Evolutionary conservation across 2,888 invertebrate species (phyloP).

Genomic region (Temnothorax unifasciatus): DNA sequence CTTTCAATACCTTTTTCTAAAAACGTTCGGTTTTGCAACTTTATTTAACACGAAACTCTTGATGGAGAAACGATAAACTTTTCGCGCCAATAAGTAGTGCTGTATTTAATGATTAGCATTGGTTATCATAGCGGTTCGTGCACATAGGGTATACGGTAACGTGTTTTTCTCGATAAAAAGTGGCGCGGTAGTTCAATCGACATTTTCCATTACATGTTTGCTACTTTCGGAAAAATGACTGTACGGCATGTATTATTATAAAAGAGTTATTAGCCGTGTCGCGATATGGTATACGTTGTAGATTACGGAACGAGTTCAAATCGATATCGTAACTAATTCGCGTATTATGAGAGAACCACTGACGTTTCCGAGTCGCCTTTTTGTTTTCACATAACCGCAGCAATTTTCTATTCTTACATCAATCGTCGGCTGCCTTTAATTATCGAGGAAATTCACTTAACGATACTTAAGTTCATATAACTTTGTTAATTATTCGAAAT

Average conservation of each 20-base stretch:
- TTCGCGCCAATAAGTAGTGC: neutral
- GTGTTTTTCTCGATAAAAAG: neutral
- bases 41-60: neutral
- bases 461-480: neutral
- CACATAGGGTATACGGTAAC: no score
- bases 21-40: neutral
- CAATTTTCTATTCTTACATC: neutral
- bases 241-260: neutral
- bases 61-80: neutral
- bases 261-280: neutral
- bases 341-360: neutral
- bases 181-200: neutral
- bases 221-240: neutral
- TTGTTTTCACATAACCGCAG: neutral
- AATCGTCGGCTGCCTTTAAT: neutral
- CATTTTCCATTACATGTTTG: neutral
- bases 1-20: neutral
- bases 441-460: neutral
- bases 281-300: neutral
- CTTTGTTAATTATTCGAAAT: neutral
- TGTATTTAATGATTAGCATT: neutral
- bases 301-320: conserved; percentile 14
- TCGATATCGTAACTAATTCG: conserved; percentile 10
- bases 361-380: neutral
- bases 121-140: neutral